Base-by-base conservation (phyloP, 37 sponge, comb jelly and placozoan species). In the Cliona cf. orientalis region DNA sequence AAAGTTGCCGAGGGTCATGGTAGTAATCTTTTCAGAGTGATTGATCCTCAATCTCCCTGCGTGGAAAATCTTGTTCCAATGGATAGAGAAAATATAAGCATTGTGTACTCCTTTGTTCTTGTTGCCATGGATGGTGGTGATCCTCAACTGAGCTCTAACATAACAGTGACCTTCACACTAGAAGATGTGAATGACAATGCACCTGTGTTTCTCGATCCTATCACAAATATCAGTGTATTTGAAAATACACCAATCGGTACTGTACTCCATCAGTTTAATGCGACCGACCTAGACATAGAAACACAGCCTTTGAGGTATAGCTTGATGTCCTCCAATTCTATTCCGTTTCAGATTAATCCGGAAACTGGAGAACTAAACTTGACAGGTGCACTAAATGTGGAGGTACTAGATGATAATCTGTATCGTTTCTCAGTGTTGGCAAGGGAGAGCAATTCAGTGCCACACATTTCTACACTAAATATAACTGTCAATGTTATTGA, bases 71-170 rank as follows among this genome's bases (percentile, higher is more conserved):
- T 1, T 1, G 31, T 3, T 31, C 22, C 17, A 3, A 7, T 80
- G 5, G 81, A 80, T 35, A 35, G 71, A 4, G 81, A 80, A 36
- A 34, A 14, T 9, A 21, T 57, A 2, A 56, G 5, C 26, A 12
- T 40, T 9, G 31, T 60, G 0, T 35, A 58, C 29, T 23, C 35
- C 11, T 9, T 80, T 6, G 31, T 56, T 21, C 71, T 80, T 28
- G 29, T 38, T 44, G 81, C 81, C 26, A 14, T 9, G n/a, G 81
- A 80, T n/a, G 33, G 36, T 80, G 81, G 71, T 2, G 5, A 38
- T 19, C 42, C 58, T 34, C 39, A 57, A 29, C 68, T 28, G 1
- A n/a, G 14, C 9, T 41, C 49, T 34, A 68, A 40, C 34, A 25
- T 70, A 22, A 70, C 81, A 2, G 23, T 80, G 35, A 56, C 56